phyloP scores from a whole-genome alignment of 2,888 invertebrate species.

The Liodrosophila aerea region DNA sequence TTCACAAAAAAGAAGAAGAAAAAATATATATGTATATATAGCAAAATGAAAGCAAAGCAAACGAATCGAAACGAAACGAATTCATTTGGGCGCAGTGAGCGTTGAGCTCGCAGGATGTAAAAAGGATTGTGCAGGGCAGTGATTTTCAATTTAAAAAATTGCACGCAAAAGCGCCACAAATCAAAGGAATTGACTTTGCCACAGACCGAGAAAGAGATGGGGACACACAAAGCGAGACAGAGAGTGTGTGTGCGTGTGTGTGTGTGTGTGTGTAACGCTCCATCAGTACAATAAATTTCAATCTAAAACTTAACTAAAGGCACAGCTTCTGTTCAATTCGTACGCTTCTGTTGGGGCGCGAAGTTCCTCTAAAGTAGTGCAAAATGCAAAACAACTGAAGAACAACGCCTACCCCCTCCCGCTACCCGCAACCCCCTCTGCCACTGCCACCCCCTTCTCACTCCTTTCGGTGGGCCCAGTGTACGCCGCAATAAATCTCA shows the following conservation, averaged over 20 bases:
- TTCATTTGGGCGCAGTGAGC: conserved; percentile 63
- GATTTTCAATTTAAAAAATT: conserved; percentile 77
- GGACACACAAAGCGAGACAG: background rate
- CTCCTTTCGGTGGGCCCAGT: conserved; percentile 36
- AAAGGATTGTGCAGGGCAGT: conserved; percentile 72
- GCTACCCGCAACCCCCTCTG: background rate
- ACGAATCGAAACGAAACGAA: conserved; percentile 54
- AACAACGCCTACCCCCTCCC: background rate
- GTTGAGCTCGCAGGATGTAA: conserved; percentile 59
- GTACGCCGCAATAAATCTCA: conserved; percentile 77
- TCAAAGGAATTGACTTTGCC: conserved; percentile 77
- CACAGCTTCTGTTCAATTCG: conserved; percentile 54
- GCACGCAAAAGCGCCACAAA: conserved; percentile 79
- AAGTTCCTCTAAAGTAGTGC: conserved; percentile 59
- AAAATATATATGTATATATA: conserved; percentile 15
- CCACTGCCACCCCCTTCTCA: background rate
- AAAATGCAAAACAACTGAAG: conserved; percentile 70
- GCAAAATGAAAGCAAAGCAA: conserved; percentile 29
- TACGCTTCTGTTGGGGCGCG: conserved; percentile 39
- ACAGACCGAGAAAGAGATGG: background rate
- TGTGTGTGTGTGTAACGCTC: conserved; percentile 15
- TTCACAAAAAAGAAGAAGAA: conserved; percentile 41
- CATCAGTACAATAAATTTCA: conserved; percentile 70
- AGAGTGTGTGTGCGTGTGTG: conserved; percentile 18
- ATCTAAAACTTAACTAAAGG: conserved; percentile 76